Percentiles rank a stretch among this genome's conserved stretches.
Conservation (phyloP, 2,113 vertebrate genomes). For the Gnathonemus longibarbis region DNA sequence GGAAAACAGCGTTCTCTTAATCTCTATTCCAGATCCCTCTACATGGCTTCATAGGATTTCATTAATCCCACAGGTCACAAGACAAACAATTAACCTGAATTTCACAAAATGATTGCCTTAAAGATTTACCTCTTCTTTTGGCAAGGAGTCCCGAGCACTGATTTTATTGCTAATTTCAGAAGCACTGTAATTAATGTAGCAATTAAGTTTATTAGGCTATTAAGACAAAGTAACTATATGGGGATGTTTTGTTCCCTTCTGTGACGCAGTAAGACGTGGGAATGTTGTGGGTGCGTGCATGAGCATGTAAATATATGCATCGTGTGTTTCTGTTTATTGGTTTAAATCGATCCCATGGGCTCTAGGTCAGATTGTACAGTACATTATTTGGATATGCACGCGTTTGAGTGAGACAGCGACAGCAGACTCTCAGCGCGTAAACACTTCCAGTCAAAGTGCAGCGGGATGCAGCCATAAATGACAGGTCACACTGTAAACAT, state of each 20-base stretch:
- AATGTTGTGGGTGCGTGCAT: background rate
- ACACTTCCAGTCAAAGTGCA: background rate
- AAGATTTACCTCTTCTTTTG: constrained; percentile 35
- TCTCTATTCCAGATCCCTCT: background rate
- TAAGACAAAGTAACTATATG: constrained; percentile 10
- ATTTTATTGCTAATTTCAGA: constrained; percentile 13
- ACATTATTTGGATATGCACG: background rate
- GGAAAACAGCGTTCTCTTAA: background rate
- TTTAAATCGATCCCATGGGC: background rate
- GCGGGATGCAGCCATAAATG: background rate
- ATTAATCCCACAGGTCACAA: background rate
- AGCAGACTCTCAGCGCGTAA: background rate
- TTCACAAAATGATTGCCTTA: constrained; percentile 13
- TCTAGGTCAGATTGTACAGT: background rate
- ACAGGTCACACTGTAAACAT: background rate
- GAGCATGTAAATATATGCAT: background rate
- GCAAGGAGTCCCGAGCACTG: background rate
- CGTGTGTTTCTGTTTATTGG: background rate
- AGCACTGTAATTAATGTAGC: constrained; percentile 2
- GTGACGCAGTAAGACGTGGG: background rate
- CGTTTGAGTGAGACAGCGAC: background rate
- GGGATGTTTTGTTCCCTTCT: background rate
- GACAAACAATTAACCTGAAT: constrained; percentile 12
- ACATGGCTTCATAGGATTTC: background rate
- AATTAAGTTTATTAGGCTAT: constrained; percentile 18